Evolutionary conservation across 2,888 invertebrate genomes (phyloP).

Genomic region (Agonopterix subpropinquella): DNA sequence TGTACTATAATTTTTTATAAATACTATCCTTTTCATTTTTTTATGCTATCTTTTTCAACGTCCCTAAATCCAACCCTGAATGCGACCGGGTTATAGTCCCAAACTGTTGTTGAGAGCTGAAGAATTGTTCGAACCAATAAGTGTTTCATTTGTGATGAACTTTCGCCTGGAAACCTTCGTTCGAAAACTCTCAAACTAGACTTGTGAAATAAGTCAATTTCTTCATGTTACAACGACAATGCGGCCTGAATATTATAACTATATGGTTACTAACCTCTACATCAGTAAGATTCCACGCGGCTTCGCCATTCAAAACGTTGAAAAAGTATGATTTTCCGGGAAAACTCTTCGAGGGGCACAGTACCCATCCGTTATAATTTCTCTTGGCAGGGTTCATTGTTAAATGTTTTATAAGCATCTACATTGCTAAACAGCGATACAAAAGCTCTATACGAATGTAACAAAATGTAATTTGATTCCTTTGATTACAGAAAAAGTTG

Average conservation of each 20-base stretch:
- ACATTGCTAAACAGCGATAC: neutral
- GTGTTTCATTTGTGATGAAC: too few relatives aligned
- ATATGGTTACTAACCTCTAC: constrained; percentile 31
- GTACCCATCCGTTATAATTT: constrained; percentile 38
- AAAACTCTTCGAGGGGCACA: constrained; percentile 49
- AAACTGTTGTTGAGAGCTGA: too few relatives aligned
- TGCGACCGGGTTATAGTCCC: too few relatives aligned
- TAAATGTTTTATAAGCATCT: neutral
- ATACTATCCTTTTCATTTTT: too few relatives aligned
- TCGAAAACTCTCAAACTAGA: too few relatives aligned
- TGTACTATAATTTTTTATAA: too few relatives aligned
- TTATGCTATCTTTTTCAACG: too few relatives aligned
- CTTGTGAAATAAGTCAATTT: too few relatives aligned
- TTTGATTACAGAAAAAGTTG: neutral
- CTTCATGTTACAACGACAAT: too few relatives aligned
- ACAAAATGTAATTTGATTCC: neutral
- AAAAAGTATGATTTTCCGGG: constrained; percentile 58
- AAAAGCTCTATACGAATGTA: neutral
- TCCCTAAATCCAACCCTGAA: too few relatives aligned
- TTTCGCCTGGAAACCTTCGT: too few relatives aligned
- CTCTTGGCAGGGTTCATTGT: constrained; percentile 30
- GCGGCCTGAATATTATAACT: neutral
- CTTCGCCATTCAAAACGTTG: constrained; percentile 44
- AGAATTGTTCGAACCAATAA: too few relatives aligned
- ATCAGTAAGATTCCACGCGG: constrained; percentile 42